These are phyloP conservation scores for Macaria notata DNA, from an alignment of 2,888 invertebrate genomes.

Conservation along the genomic window DNA sequence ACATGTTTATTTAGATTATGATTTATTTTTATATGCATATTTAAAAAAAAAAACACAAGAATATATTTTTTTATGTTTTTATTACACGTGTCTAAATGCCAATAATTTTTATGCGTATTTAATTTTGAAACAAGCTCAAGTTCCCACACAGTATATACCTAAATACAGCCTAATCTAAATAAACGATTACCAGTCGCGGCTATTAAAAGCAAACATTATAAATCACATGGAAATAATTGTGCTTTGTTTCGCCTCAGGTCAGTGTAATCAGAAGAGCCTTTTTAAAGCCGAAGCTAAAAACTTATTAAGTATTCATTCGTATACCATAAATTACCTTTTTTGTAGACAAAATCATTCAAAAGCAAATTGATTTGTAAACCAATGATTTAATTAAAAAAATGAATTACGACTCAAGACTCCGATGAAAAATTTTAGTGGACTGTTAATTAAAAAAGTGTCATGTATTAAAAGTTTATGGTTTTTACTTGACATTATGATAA, in stretches of 20 bases:
- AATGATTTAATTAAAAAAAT: constrained; percentile 31
- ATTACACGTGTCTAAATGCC: too few relatives aligned
- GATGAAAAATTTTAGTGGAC: constrained; percentile 4
- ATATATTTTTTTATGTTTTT: too few relatives aligned
- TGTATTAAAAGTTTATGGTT: constrained; percentile 14
- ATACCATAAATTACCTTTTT: constrained; percentile 36
- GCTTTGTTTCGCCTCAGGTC: constrained; percentile 74
- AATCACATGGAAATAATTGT: constrained; percentile 71
- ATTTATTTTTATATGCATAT: too few relatives aligned
- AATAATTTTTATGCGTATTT: too few relatives aligned
- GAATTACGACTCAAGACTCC: constrained; percentile 18
- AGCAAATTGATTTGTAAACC: constrained; percentile 37
- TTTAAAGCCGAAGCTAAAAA: constrained; percentile 53
- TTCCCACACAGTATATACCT: constrained; percentile 34
- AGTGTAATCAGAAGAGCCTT: constrained; percentile 69
- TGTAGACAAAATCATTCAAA: constrained; percentile 33
- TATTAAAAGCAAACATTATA: constrained; percentile 71
- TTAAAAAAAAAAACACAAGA: too few relatives aligned
- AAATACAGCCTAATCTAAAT: constrained; percentile 52
- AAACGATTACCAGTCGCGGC: constrained; percentile 60
- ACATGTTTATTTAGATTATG: too few relatives aligned
- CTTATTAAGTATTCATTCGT: constrained; percentile 49
- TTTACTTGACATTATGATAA: constrained; percentile 6
- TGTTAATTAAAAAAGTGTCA: constrained; percentile 21
- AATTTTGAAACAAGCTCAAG: background rate